Evolutionary conservation across 2,113 vertebrate genomes (phyloP).

Genomic region (Cyprinodon brontotheroides): DNA sequence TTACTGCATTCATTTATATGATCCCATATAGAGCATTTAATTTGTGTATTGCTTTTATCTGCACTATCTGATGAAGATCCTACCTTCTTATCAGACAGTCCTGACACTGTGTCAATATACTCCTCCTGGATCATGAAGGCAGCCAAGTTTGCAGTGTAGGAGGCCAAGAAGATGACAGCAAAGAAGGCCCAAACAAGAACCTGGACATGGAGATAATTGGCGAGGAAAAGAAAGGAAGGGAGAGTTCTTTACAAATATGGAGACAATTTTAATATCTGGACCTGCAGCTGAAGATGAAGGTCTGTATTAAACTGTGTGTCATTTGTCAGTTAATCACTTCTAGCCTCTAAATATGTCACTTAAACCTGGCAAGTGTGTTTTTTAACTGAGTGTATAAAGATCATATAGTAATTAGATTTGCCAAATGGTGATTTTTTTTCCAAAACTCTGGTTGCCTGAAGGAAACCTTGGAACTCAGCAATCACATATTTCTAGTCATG

Average conservation of each 20-base stretch:
- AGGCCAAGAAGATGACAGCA: conserved; percentile 99
- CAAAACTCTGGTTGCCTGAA: not conserved
- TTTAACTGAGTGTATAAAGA: not conserved
- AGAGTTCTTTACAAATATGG: conserved; percentile 13
- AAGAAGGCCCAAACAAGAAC: conserved; percentile 98
- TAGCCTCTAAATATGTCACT: not conserved
- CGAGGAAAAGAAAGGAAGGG: conserved; percentile 22
- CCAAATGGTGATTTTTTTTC: not conserved
- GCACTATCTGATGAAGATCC: not conserved
- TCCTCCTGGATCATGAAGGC: conserved; percentile 99
- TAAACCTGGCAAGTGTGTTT: not conserved
- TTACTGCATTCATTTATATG: not conserved
- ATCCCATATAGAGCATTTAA: not conserved
- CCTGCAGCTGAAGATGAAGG: not conserved
- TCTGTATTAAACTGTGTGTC: not conserved
- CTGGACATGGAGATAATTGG: conserved; percentile 78
- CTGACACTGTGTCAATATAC: conserved; percentile 94
- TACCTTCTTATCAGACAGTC: conserved; percentile 94
- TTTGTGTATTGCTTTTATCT: not conserved
- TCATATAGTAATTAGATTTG: not conserved
- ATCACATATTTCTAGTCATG: not conserved
- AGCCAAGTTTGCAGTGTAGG: conserved; percentile 99
- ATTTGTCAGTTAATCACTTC: conserved; percentile 5
- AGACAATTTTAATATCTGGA: conserved; percentile 21
- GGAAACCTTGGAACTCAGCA: not conserved